These are phyloP conservation scores for Pentamera pediparva DNA, from an alignment of 53 echinoderm and acorn worm species.

Conservation along the genomic window DNA sequence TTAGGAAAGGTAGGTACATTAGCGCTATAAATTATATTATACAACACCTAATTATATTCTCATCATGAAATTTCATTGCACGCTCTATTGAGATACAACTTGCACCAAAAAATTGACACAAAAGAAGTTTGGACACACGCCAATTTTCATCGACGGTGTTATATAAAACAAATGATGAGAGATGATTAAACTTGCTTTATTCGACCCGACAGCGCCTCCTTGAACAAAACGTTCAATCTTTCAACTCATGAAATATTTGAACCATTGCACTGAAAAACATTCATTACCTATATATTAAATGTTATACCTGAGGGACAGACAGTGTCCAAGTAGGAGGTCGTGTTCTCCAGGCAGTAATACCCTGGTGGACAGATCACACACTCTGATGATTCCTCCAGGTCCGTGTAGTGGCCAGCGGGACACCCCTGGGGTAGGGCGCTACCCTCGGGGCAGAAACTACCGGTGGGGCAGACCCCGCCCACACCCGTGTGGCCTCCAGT, in stretches of 20 bases:
- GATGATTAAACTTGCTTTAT: no score
- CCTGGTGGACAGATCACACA: conserved; percentile 80
- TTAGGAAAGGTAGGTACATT: no score
- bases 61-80: no score
- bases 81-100: no score
- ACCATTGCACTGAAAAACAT: background rate
- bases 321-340: conserved; percentile 71
- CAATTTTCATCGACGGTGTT: background rate
- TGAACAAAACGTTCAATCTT: background rate
- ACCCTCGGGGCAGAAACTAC: conserved; percentile 80
- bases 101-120: no score
- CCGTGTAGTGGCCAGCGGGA: conserved; percentile 79
- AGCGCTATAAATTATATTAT: no score
- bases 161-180: no score
- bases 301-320: conserved; percentile 65
- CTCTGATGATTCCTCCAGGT: conserved; percentile 54
- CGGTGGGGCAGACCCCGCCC: conserved; percentile 76
- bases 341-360: conserved; percentile 84
- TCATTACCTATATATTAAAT: background rate
- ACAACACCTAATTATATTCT: no score
- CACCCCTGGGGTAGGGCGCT: conserved; percentile 81
- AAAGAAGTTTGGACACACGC: no score
- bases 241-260: background rate
- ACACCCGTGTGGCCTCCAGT: conserved; percentile 80
- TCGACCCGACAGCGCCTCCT: no score